These are phyloP conservation scores for Eubucco bourcierii DNA, from an alignment of 2,113 vertebrate genomes.

Conservation along the genomic window DNA sequence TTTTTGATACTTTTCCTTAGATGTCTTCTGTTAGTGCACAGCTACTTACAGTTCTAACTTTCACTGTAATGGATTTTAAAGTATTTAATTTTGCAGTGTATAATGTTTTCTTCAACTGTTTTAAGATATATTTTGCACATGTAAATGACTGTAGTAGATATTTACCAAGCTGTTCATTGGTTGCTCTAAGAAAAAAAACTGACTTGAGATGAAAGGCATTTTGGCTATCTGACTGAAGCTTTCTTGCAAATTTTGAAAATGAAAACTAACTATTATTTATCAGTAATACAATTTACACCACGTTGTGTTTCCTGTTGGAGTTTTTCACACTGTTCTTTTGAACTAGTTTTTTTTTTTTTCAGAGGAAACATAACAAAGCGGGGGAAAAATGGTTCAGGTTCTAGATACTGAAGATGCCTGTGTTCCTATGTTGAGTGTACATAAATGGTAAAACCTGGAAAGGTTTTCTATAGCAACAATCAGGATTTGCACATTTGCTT, in stretches of 20 bases:
- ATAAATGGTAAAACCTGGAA: background rate
- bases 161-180: background rate
- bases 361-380: background rate
- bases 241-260: background rate
- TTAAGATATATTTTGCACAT: background rate
- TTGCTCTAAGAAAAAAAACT: background rate
- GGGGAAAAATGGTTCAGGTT: background rate
- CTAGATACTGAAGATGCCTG: background rate
- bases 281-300: background rate
- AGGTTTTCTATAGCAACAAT: background rate
- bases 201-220: background rate
- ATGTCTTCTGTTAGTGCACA: background rate
- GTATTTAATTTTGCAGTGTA: background rate
- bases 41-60: background rate
- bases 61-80: background rate
- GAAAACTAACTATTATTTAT: background rate
- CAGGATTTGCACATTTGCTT: background rate
- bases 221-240: background rate
- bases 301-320: background rate
- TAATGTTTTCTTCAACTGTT: background rate
- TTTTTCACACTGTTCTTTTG: background rate
- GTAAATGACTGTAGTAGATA: background rate
- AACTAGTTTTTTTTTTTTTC: background rate
- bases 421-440: background rate
- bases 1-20: background rate